Evolutionary conservation across 2,888 invertebrate genomes (phyloP).

Genomic region (Hoplodrina ambigua): DNA sequence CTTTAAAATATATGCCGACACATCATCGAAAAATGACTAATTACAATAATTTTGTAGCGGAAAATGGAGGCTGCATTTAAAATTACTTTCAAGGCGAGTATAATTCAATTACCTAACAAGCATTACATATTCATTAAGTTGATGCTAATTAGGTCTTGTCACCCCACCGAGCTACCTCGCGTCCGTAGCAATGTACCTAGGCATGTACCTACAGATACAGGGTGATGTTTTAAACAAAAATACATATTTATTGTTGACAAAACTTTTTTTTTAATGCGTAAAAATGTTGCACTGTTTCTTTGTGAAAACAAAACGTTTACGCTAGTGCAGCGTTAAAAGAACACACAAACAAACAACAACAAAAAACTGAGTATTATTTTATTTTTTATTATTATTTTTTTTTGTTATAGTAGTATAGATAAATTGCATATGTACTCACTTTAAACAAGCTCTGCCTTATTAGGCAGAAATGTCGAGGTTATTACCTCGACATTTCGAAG

Average conservation of each 20-base stretch:
- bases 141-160: slow-evolving; percentile 74
- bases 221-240: neutral
- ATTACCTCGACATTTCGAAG: neutral
- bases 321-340: neutral
- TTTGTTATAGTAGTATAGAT: no score
- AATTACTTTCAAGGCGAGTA: slow-evolving; percentile 69
- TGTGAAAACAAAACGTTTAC: no score
- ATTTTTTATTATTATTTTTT: no score
- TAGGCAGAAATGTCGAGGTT: no score
- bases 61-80: slow-evolving; percentile 62
- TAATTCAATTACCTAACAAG: slow-evolving; percentile 74
- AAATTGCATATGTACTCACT: neutral
- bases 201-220: slow-evolving; percentile 29
- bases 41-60: slow-evolving; percentile 39
- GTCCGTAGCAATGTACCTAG: slow-evolving; percentile 34
- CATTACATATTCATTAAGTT: slow-evolving; percentile 80
- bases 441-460: neutral
- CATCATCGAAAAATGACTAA: slow-evolving; percentile 24
- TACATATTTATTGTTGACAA: neutral
- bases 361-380: no score
- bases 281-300: no score
- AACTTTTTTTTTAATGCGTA: neutral
- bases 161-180: slow-evolving; percentile 47
- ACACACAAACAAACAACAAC: no score
- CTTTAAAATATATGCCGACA: slow-evolving; percentile 15